Evolutionary conservation across 2,113 vertebrate species (phyloP).

Genomic region (Promerops cafer): DNA sequence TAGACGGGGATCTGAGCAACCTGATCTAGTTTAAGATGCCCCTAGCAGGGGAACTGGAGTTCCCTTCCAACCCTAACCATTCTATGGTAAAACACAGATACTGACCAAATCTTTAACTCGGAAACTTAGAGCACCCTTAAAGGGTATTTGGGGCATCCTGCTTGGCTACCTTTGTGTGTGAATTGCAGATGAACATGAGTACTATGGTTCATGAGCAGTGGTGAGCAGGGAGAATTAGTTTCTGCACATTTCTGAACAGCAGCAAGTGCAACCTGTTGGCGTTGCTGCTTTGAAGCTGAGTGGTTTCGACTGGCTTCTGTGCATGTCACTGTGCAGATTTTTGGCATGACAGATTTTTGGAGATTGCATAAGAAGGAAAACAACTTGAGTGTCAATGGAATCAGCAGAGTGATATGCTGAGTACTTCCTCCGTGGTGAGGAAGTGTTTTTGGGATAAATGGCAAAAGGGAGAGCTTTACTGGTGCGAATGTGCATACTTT

Average conservation of each 20-base stretch:
- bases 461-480: not conserved
- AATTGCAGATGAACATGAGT: not conserved
- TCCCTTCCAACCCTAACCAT: not conserved
- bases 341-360: not conserved
- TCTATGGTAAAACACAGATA: not conserved
- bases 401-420: not conserved
- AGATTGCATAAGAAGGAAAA: not conserved
- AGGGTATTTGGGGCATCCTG: not conserved
- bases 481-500: not conserved
- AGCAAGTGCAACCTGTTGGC: not conserved
- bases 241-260: not conserved
- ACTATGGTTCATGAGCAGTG: rapidly evolving
- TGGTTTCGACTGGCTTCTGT: not conserved
- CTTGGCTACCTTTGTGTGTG: not conserved
- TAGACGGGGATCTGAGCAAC: not conserved
- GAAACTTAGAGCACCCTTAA: not conserved
- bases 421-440: not conserved
- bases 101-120: not conserved
- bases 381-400: not conserved
- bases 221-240: not conserved
- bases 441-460: not conserved
- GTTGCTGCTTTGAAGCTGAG: not conserved
- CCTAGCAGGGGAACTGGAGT: not conserved
- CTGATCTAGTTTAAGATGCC: not conserved
- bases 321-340: not conserved